Evolutionary conservation across 1,140 invertebrate genomes (phyloP).

Genomic region (Asbolus verrucosus): DNA sequence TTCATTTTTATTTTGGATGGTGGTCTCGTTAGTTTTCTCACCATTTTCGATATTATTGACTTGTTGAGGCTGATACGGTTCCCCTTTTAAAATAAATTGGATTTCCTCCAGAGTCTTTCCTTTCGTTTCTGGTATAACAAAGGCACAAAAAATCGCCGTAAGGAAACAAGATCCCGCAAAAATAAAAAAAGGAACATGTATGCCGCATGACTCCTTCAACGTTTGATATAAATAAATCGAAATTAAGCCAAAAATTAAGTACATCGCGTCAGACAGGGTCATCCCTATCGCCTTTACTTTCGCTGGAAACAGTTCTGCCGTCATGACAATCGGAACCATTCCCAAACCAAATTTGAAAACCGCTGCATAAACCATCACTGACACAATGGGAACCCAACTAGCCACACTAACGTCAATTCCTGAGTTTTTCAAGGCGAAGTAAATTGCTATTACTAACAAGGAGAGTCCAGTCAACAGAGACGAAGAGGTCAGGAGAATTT

Average conservation of each 20-base stretch:
- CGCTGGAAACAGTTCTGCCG: slow-evolving; percentile 76
- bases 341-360: slow-evolving; percentile 62
- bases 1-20: slow-evolving; percentile 10
- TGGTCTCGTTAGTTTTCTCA: slow-evolving; percentile 3
- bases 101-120: slow-evolving; percentile 82
- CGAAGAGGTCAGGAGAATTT: slow-evolving; percentile 58
- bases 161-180: slow-evolving; percentile 73
- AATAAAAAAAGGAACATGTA: slow-evolving; percentile 74
- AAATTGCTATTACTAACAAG: slow-evolving; percentile 57
- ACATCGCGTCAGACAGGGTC: slow-evolving; percentile 60
- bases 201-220: slow-evolving; percentile 66
- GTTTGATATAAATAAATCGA: slow-evolving; percentile 75
- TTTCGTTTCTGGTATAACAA: slow-evolving; percentile 82
- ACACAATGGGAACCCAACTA: slow-evolving; percentile 60
- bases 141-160: slow-evolving; percentile 72
- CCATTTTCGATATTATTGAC: slow-evolving; percentile 7
- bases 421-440: slow-evolving; percentile 60
- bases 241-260: slow-evolving; percentile 69
- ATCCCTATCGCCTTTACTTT: slow-evolving; percentile 69
- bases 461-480: slow-evolving; percentile 57
- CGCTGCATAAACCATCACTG: slow-evolving; percentile 60
- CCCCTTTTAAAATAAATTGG: slow-evolving; percentile 64
- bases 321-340: slow-evolving; percentile 78
- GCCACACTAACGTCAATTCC: slow-evolving; percentile 47
- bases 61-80: slow-evolving; percentile 3